phyloP scores from a whole-genome alignment of 2,888 invertebrate species.

The Hoplodrina blanda region DNA sequence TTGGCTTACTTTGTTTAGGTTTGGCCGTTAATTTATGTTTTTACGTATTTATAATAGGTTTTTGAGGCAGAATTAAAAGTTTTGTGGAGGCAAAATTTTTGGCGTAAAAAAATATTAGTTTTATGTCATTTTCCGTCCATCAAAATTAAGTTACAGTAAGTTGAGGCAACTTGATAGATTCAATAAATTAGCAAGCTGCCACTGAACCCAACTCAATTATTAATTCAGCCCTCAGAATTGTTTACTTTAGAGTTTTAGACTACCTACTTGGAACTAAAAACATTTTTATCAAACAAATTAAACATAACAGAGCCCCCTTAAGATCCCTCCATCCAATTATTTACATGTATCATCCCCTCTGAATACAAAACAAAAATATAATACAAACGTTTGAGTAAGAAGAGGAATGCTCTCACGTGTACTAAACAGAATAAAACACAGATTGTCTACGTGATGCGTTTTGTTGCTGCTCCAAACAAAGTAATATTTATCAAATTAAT shows the following conservation, averaged over 20 bases:
- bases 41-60: conserved; percentile 4
- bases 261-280: neutral
- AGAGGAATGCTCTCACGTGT: conserved; percentile 42
- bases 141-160: neutral
- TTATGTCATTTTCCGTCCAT: neutral
- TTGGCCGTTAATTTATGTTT: conserved; percentile 28
- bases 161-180: conserved; percentile 6
- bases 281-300: conserved; percentile 5
- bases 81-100: neutral
- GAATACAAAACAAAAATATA: conserved; percentile 53
- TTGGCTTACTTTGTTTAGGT: conserved; percentile 27
- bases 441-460: conserved; percentile 19
- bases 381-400: conserved; percentile 22
- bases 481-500: neutral
- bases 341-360: conserved; percentile 23
- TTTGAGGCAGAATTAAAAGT: neutral
- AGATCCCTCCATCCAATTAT: conserved; percentile 40
- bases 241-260: neutral
- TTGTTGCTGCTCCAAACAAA: conserved; percentile 14
- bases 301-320: neutral
- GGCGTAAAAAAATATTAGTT: neutral
- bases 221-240: neutral
- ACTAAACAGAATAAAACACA: conserved; percentile 44
- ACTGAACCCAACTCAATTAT: conserved; percentile 9
- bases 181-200: conserved; percentile 4